A percentile compares a stretch with the other conserved stretches of the same genome.
phyloP scores from a whole-genome alignment of 2,888 invertebrate species.

The Agriopis aurantiaria region DNA sequence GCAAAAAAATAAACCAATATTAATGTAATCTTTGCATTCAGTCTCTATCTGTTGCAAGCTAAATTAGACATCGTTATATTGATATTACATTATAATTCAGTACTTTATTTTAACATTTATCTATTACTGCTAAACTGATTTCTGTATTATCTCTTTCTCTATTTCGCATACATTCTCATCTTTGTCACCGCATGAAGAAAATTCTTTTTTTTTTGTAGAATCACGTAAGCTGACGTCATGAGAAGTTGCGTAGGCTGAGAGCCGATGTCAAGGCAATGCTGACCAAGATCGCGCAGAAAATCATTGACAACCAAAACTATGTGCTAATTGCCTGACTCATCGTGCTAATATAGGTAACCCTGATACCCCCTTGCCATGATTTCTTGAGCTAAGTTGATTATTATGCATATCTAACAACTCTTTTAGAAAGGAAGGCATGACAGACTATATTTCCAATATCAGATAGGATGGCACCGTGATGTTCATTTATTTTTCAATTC shows the following conservation, averaged over 20 bases:
- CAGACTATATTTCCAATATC: too few species aligned
- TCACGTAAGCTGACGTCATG: neutral
- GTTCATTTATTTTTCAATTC: too few species aligned
- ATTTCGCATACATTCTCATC: too few species aligned
- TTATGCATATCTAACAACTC: neutral
- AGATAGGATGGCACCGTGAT: too few species aligned
- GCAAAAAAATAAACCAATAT: too few species aligned
- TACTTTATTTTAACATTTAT: too few species aligned
- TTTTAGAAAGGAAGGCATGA: neutral
- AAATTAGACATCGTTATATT: too few species aligned
- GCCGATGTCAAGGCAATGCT: conserved; percentile 17
- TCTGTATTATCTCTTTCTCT: too few species aligned
- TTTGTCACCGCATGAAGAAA: neutral
- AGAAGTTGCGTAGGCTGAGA: neutral
- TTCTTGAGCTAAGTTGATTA: neutral
- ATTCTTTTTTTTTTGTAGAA: neutral
- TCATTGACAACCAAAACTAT: neutral
- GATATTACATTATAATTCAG: too few species aligned
- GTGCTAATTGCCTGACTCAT: conserved; percentile 3
- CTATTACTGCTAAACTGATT: too few species aligned
- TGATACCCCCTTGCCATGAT: neutral
- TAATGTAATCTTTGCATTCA: too few species aligned
- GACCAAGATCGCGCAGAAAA: neutral
- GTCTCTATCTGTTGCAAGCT: too few species aligned
- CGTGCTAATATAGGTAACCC: neutral